These are phyloP conservation scores for Chaetodon trifasciatus DNA, from an alignment of 2,797 vertebrate genomes.

Conservation along the genomic window DNA sequence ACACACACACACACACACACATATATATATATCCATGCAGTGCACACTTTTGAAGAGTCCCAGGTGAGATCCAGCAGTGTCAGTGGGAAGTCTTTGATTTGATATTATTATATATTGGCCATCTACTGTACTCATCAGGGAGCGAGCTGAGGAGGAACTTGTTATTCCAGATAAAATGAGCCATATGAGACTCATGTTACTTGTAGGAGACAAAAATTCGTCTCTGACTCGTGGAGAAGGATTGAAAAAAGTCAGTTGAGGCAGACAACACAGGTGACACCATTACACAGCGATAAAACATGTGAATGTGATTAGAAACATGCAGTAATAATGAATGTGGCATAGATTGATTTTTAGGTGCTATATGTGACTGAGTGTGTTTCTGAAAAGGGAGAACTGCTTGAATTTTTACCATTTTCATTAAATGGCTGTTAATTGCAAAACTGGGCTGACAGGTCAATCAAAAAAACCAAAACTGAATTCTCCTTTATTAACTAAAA, in stretches of 20 bases:
- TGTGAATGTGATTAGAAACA: not conserved
- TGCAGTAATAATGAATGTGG: not conserved
- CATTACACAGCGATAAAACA: not conserved
- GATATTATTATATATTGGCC: conserved; percentile 41
- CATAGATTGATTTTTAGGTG: not conserved
- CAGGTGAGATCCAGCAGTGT: conserved; percentile 12
- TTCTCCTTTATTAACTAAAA: not conserved
- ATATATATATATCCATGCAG: not conserved
- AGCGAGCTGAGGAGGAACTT: conserved; percentile 24
- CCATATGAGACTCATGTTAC: conserved; percentile 40
- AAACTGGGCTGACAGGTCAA: not conserved
- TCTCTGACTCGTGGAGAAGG: not conserved
- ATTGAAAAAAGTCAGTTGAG: conserved; percentile 20
- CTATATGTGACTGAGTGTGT: not conserved
- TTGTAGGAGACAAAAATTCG: conserved; percentile 17
- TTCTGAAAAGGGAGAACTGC: not conserved
- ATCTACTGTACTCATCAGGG: conserved; percentile 34
- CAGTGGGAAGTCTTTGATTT: conserved; percentile 33
- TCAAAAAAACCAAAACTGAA: not conserved
- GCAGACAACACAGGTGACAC: conserved; percentile 5
- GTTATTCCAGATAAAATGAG: conserved; percentile 53
- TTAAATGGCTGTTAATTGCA: not conserved
- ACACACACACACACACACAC: too few species aligned
- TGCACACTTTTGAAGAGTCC: conserved; percentile 12
- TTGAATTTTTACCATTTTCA: not conserved